Evolutionary conservation across 1,140 invertebrate genomes (phyloP).

Genomic region (Anthonomus grandis): DNA sequence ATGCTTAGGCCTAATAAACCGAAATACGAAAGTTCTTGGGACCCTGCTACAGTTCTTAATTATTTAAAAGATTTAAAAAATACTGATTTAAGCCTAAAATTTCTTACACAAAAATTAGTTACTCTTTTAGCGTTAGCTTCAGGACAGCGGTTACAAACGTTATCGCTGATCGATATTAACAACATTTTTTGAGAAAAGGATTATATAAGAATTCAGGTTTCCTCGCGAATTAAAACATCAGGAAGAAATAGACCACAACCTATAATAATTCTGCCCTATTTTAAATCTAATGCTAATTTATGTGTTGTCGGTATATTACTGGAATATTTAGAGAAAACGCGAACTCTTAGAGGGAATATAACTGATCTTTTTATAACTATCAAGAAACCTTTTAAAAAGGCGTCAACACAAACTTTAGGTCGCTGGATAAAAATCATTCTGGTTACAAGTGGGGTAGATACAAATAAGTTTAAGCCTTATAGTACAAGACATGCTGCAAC

Average conservation of each 20-base stretch:
- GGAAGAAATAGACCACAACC: background rate
- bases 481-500: slow-evolving; percentile 35
- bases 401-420: slow-evolving; percentile 32
- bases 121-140: too few relatives aligned
- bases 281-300: background rate
- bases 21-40: slow-evolving; percentile 3
- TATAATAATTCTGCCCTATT: background rate
- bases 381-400: slow-evolving; percentile 6
- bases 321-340: background rate
- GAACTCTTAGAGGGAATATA: background rate
- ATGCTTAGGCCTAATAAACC: background rate
- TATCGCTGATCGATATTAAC: background rate
- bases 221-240: background rate
- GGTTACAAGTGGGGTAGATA: slow-evolving; percentile 32
- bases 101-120: too few relatives aligned
- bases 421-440: slow-evolving; percentile 36
- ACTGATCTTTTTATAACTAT: background rate
- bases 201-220: background rate
- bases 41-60: background rate
- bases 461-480: slow-evolving; percentile 29
- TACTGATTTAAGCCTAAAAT: background rate
- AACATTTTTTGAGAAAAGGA: background rate
- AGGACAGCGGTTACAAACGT: background rate
- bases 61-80: background rate
- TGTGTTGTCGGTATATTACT: background rate